Conservation (phyloP, 2,113 vertebrate genomes). For the Strix aluco region DNA sequence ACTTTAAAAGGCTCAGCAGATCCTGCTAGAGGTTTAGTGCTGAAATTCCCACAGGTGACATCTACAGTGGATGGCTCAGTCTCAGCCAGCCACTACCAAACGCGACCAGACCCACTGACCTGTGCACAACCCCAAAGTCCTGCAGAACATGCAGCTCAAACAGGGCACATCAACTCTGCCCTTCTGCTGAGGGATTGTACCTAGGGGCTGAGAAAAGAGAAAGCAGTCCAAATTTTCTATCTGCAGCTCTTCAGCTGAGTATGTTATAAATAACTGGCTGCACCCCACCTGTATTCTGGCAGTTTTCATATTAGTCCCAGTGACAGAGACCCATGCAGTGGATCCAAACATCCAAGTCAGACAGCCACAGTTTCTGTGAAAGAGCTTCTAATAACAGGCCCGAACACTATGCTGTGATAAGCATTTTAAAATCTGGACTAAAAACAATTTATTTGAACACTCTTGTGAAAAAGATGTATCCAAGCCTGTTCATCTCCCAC, state of each 20-base stretch:
- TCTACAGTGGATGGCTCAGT: neutral
- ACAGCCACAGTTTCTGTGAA: neutral
- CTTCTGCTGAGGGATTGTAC: neutral
- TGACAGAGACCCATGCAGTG: neutral
- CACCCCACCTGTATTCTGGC: neutral
- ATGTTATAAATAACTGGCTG: neutral
- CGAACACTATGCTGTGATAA: accelerated
- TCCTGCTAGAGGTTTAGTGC: neutral
- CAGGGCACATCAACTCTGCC: neutral
- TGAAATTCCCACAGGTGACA: neutral
- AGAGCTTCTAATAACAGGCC: neutral
- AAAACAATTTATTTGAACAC: neutral
- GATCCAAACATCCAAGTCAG: neutral
- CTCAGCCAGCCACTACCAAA: neutral
- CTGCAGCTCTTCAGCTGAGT: neutral
- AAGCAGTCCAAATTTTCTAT: neutral
- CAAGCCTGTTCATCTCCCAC: neutral
- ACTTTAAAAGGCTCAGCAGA: neutral
- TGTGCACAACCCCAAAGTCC: neutral
- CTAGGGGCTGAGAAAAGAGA: neutral
- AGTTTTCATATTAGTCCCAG: accelerated
- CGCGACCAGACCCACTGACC: neutral
- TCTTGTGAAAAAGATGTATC: neutral
- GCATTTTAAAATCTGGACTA: neutral
- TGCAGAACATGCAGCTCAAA: accelerated